A percentile compares a stretch with the other conserved stretches of the same genome.
Conservation (phyloP, 1,140 invertebrate species). For the Hylaeus anthracinus region DNA sequence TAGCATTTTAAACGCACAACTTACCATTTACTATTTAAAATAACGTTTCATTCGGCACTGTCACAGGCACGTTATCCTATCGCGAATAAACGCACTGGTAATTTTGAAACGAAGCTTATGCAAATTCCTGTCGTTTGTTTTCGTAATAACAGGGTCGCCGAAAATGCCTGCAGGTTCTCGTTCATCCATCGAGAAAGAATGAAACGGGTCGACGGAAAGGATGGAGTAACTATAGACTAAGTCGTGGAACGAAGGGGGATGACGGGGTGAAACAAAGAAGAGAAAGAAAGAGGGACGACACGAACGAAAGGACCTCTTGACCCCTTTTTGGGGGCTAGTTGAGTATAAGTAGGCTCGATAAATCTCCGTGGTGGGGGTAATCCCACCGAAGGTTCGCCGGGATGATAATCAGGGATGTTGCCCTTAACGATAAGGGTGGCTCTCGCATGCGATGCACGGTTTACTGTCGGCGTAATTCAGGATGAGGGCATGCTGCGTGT, state of each 20-base stretch:
- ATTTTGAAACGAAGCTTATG: conserved; percentile 10
- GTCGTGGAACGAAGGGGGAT: conserved; percentile 1
- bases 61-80: no score
- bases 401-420: conserved; percentile 63
- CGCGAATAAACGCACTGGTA: no score
- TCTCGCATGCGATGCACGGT: conserved; percentile 58
- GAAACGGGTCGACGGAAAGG: not conserved
- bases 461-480: conserved; percentile 61
- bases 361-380: conserved; percentile 51
- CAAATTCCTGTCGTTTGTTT: not conserved
- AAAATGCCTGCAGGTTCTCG: conserved; percentile 1
- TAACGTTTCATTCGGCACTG: no score
- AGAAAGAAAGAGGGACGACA: not conserved
- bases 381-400: conserved; percentile 52
- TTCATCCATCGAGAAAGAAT: conserved; percentile 28
- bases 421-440: conserved; percentile 59
- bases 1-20: no score
- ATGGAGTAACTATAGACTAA: not conserved
- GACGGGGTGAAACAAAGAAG: not conserved
- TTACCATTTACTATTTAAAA: no score
- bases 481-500: conserved; percentile 56
- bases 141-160: not conserved
- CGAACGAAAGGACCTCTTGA: conserved; percentile 36
- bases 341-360: conserved; percentile 58
- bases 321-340: conserved; percentile 41